Percentiles rank a stretch among this genome's conserved stretches.
Evolutionary conservation across 1,140 invertebrate species (phyloP).

Genomic region (Teleopsis dalmanni): DNA sequence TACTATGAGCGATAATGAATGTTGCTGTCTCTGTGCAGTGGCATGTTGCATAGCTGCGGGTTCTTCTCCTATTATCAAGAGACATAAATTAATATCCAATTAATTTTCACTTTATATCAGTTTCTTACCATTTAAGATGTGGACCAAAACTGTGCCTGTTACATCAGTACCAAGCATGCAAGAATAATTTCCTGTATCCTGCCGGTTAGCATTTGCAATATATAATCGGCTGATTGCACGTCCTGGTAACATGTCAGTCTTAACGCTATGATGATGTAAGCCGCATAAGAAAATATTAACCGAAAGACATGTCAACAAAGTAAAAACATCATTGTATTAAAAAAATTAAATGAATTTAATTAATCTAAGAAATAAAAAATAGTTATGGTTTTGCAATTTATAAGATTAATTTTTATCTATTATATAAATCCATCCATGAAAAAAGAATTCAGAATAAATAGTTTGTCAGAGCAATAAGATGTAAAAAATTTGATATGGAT

Average conservation of each 20-base stretch:
- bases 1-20: slow-evolving; percentile 37
- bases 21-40: slow-evolving; percentile 21
- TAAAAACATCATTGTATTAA: too few species aligned
- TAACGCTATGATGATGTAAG: slow-evolving; percentile 68
- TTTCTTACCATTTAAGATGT: slow-evolving; percentile 71
- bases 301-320: too few species aligned
- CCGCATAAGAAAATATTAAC: too few species aligned
- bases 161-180: slow-evolving; percentile 72
- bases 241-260: slow-evolving; percentile 67
- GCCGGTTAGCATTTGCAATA: slow-evolving; percentile 72
- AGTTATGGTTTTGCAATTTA: too few species aligned
- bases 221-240: slow-evolving; percentile 70
- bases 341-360: too few species aligned
- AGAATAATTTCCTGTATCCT: slow-evolving; percentile 80
- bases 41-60: slow-evolving; percentile 43
- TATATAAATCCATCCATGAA: too few species aligned
- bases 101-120: background rate
- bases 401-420: too few species aligned
- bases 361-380: too few species aligned
- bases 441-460: too few species aligned
- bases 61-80: slow-evolving; percentile 33
- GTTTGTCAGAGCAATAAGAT: too few species aligned
- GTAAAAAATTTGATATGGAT: too few species aligned
- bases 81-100: background rate
- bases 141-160: slow-evolving; percentile 65